These are phyloP conservation scores for Scyliorhinus canicula DNA, from an alignment of 2,797 vertebrate genomes.

Conservation along the genomic window DNA sequence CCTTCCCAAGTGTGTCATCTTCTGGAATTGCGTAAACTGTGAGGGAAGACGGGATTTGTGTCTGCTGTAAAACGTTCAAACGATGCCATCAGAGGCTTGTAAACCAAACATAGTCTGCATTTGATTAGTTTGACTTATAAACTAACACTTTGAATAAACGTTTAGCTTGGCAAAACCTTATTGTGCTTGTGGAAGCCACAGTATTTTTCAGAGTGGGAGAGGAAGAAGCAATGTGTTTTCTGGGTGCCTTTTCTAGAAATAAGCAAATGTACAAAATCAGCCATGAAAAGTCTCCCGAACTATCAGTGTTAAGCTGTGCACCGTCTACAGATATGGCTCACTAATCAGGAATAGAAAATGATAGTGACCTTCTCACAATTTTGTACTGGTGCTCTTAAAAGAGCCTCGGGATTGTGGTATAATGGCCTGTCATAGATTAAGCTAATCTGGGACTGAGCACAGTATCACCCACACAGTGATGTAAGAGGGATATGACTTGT, in stretches of 20 bases:
- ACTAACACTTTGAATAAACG: conserved; percentile 1
- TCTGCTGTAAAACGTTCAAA: neutral
- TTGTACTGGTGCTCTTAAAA: neutral
- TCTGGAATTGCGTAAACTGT: neutral
- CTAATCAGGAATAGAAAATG: neutral
- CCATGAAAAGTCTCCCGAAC: no score
- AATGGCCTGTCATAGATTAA: no score
- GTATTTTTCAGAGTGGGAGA: neutral
- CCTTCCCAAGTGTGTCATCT: neutral
- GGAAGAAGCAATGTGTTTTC: neutral
- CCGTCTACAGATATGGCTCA: neutral
- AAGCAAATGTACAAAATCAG: neutral
- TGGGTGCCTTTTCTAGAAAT: neutral
- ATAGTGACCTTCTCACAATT: neutral
- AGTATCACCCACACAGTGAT: no score
- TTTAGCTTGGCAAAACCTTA: neutral
- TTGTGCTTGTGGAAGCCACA: neutral
- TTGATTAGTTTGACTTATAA: neutral
- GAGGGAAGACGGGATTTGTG: neutral
- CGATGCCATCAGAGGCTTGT: neutral
- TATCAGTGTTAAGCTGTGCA: neutral
- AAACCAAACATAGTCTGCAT: neutral
- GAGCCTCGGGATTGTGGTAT: neutral
- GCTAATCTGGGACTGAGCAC: no score
- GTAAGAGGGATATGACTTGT: no score